Evolutionary conservation across 2,113 vertebrate species (phyloP), one percentile per base, ranked within the genome.

Genomic region (Pogona vitticeps): DNA sequence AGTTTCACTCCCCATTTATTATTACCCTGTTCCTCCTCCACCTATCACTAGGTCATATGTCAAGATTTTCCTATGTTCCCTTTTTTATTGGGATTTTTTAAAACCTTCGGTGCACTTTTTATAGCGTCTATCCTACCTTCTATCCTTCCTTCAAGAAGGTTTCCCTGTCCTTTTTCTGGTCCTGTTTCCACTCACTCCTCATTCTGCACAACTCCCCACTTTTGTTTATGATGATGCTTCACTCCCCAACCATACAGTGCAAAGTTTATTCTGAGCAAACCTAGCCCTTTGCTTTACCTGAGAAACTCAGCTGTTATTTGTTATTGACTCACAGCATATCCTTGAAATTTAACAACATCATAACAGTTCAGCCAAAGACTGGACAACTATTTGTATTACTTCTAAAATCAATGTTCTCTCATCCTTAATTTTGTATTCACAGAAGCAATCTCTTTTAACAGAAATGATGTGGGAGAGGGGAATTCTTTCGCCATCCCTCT

Each of bases 401-500:
- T 76, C n/a, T 68, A 76, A 26, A 77, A 23, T 67, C 42, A 76
- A 42, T 63, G 3, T 67, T 80, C 46, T 80, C 63, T 81, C 46
- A 38, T 67, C 59, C 40, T 31, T 33, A 78, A 68, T 33, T 20
- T 20, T 56, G 14, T 12, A 68, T 78, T 36, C 33, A 76, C 59
- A 65, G 31, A 77, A n/a, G 40, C 38, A 76, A n/a, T 40, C 72
- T 75, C 56, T 88, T 72, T 20, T 38, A 76, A 84, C 15, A n/a
- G 26, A 75, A 83, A 52, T 10, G 28, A 82, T 14, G 38, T 52
- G 40, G 70, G 31, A 46, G 17, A 59, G 28, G 65, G 65, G 38
- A 38, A 75, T n/a, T 7, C 77, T 81, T 87, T n/a, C 72, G 67
- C 86, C 15, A 79, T 67, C 28, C 79, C 40, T 6, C 78, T 71